These are phyloP conservation scores for Paramormyrops kingsleyae DNA, from an alignment of 2,113 vertebrate species.

Conservation along the genomic window DNA sequence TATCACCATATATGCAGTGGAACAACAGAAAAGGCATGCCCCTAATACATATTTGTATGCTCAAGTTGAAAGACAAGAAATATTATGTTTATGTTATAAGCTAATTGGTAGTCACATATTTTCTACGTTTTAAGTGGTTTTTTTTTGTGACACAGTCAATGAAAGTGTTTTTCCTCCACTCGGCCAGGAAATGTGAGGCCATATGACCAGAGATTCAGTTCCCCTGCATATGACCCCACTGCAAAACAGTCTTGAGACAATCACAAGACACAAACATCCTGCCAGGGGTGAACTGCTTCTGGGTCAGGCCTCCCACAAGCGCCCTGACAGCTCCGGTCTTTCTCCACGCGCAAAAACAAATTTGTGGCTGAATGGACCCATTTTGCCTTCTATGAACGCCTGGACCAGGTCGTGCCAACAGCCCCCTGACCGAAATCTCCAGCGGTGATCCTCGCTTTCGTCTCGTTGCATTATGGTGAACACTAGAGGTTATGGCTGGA, in stretches of 20 bases:
- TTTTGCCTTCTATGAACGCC: background rate
- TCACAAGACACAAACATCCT: slow-evolving; percentile 12
- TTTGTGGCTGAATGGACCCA: background rate
- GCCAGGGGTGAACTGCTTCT: background rate
- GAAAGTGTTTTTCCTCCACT: background rate
- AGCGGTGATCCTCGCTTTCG: background rate
- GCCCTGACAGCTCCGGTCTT: background rate
- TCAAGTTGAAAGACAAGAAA: background rate
- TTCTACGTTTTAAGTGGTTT: background rate
- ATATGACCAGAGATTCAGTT: background rate
- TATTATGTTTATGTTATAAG: background rate
- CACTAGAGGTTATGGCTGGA: background rate
- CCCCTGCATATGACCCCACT: slow-evolving; percentile 2
- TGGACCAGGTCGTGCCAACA: background rate
- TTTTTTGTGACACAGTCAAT: background rate
- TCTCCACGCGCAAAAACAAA: background rate
- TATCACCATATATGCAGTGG: background rate
- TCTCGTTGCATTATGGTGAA: background rate
- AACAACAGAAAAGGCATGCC: background rate
- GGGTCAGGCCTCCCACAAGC: background rate
- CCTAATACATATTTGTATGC: background rate
- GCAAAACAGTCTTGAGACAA: slow-evolving; percentile 9
- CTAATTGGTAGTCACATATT: background rate
- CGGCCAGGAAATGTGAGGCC: background rate
- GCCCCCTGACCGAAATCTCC: background rate